Percentiles rank a stretch among this genome's conserved stretches.
These are phyloP conservation scores for Chorisops tibialis DNA, from an alignment of 2,888 invertebrate genomes.

Conservation along the genomic window DNA sequence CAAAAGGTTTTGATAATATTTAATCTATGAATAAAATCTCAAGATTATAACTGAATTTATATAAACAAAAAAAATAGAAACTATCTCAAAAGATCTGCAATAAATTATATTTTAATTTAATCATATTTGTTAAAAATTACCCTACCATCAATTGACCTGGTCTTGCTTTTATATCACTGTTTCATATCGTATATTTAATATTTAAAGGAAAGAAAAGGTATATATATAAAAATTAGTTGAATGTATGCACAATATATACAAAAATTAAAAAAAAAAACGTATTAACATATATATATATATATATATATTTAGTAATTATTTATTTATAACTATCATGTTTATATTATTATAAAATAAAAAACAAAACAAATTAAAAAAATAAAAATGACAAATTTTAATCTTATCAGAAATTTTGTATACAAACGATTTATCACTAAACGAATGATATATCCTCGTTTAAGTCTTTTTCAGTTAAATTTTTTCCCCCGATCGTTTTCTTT, in stretches of 20 bases:
- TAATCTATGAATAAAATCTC: too few species aligned
- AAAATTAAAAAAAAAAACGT: conserved; percentile 7
- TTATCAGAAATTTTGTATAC: not conserved
- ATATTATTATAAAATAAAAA: conserved; percentile 12
- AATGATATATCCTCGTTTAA: too few species aligned
- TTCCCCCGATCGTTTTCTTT: too few species aligned
- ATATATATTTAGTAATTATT: conserved; percentile 7
- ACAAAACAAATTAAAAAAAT: not conserved
- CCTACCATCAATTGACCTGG: conserved; percentile 40
- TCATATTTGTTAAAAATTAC: too few species aligned
- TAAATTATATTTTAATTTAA: too few species aligned
- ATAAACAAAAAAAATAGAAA: too few species aligned
- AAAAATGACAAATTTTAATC: not conserved
- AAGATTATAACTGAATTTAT: too few species aligned
- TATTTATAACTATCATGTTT: conserved; percentile 24
- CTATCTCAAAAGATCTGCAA: too few species aligned
- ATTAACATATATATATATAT: not conserved
- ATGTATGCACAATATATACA: conserved; percentile 28
- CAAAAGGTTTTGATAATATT: too few species aligned
- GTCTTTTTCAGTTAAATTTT: too few species aligned
- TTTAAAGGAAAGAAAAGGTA: conserved; percentile 26
- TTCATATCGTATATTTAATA: conserved; percentile 50
- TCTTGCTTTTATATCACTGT: conserved; percentile 51
- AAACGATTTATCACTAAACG: too few species aligned
- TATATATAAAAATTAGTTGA: conserved; percentile 31